These are phyloP conservation scores for Zelostemma sp. DNA, from an alignment of 1,140 invertebrate species.

Conservation along the genomic window DNA sequence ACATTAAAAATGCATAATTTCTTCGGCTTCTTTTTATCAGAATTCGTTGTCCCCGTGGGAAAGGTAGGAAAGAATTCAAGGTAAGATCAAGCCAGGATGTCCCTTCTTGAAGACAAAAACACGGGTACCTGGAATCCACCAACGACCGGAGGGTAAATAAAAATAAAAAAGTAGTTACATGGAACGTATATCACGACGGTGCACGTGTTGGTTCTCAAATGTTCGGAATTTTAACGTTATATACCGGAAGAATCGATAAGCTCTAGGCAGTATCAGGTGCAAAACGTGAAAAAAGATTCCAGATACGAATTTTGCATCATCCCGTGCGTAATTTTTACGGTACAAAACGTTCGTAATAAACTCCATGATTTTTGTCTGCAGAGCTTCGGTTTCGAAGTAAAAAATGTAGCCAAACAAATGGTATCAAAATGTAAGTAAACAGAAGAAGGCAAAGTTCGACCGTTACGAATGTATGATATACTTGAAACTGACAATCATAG, in stretches of 20 bases:
- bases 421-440: too few relatives aligned
- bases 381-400: too few relatives aligned
- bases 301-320: neutral
- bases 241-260: neutral
- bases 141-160: slow-evolving; percentile 10
- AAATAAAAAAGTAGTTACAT: slow-evolving; percentile 14
- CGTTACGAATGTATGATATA: too few relatives aligned
- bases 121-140: neutral
- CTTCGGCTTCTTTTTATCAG: slow-evolving; percentile 26
- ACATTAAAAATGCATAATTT: slow-evolving; percentile 50
- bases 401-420: too few relatives aligned
- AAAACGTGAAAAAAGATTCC: neutral
- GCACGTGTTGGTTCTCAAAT: slow-evolving; percentile 22
- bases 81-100: slow-evolving; percentile 20
- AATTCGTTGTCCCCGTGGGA: slow-evolving; percentile 28
- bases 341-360: too few relatives aligned
- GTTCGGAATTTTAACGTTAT: neutral
- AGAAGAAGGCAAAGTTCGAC: too few relatives aligned
- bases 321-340: too few relatives aligned
- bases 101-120: slow-evolving; percentile 13
- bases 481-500: neutral
- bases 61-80: slow-evolving; percentile 12
- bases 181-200: neutral
- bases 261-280: neutral
- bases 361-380: too few relatives aligned